Evolutionary conservation across 1,140 invertebrate species (phyloP), one percentile per base, ranked within the genome.

Genomic region (Drosophila yakuba): DNA sequence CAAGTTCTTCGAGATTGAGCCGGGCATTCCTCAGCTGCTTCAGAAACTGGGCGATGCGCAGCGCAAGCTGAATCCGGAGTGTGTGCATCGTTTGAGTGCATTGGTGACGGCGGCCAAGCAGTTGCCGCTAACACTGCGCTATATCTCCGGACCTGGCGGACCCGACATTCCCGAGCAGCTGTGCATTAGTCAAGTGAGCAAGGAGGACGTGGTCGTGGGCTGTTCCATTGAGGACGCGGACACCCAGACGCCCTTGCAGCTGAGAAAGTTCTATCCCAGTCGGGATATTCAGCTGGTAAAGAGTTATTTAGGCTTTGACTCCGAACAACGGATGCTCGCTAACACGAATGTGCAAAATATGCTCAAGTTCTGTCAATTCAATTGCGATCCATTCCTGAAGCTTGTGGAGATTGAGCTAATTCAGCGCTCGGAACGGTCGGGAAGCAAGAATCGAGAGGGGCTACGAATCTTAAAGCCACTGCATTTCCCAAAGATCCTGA

Each of bases 301-400:
- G 68, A 93, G 93, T 3, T 93, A 93, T 69, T 90, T 94, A 50
- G 94, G 94, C 60, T 94, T 94, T 73, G 94, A 94, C 36, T 93
- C 90, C 54, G 94, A 94, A 69, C 94, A 94, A 73, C 92, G 94
- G 44, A 94, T 94, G 94, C 93, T 94, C 79, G 93, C 94, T 64
- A 94, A 94, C 82, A 92, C 93, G 10, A 94, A 94, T 79, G 93
- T 94, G 48, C 94, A 94, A 78, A 94, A 94, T 92, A 94, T 94
- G 91, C 93, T 94, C 62, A 94, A 94, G 90, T 94, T 94, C 91
- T 94, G 94, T 92, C 94, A 94, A 92, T 93, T 94, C 32, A 94
- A 94, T 92, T 77, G 91, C 64, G 93, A 93, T 71, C 78, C 90
- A 51, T 92, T 91, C 58, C 48, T 88, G 4, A 90, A 91, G 57